Base-by-base conservation (phyloP, 2,797 vertebrate species). In the Phalloptychus januarius region DNA sequence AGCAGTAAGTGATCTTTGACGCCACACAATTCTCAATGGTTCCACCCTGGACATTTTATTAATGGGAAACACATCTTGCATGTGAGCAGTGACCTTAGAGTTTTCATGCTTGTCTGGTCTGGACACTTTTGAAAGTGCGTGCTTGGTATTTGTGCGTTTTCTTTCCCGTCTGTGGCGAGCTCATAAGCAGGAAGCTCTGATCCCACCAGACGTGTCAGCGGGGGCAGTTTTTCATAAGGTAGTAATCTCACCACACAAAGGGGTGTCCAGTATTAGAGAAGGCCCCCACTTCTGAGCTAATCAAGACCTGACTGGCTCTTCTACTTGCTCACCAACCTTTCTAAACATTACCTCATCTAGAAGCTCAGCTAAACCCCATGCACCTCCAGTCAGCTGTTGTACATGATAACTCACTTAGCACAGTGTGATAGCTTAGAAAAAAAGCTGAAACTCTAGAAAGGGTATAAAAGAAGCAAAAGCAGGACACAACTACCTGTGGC, bases 201-300 rank as follows among this genome's bases (percentile, higher is more conserved):
- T 92, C 93, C 92, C 93, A 94, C 90, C 93, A 89, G 90, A 90
- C 79, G 61, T 86, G 89, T 92, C 92, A 93, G 92, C 92, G 76
- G 93, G 93, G 90, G 93, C 86, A 85, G 85, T 91, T 94, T 95
- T 95, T 94, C 94, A 95, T 95, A 93, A 95, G 86, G 90, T 83
- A 84, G 90, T 93, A 95, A 94, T 95, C 93, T 94, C 82, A 58
- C 79, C 91, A 91, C 91, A 93, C 93, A 95, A 93, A 93, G 90
- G 90, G 90, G 88, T 82, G 90, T 92, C 90, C 92, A 82, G 90
- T 95, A 92, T 92, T 87, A 83, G 86, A 91, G 67, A 79, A 90
- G 89, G 88, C 92, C 92, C 90, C 92, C 89, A 89, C 89, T 92
- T 76, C 84, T 83, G 79, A 91, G 89, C 88, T 95, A 94, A 94